Percentiles rank a stretch among this genome's conserved stretches.
Conservation (phyloP, 2,113 vertebrate genomes). For the Abramis brama region DNA sequence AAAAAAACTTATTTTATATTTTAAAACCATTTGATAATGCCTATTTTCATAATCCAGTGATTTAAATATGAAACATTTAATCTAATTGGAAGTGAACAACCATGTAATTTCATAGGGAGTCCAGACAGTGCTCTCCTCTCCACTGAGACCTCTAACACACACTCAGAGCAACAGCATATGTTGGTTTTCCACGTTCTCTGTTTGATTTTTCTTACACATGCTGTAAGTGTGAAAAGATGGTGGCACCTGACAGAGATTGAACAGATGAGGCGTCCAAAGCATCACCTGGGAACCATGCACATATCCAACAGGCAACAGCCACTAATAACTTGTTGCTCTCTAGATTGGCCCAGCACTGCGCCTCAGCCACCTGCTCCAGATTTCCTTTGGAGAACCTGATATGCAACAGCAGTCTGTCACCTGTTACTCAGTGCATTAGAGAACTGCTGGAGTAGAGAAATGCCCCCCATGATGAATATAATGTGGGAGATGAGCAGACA, state of each 20-base stretch:
- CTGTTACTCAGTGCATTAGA: background rate
- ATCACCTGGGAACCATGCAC: background rate
- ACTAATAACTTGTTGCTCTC: background rate
- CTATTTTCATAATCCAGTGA: no score
- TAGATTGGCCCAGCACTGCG: background rate
- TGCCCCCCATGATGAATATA: background rate
- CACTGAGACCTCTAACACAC: background rate
- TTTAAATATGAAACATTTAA: no score
- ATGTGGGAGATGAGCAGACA: background rate
- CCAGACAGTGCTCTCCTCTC: background rate
- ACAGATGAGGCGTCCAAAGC: background rate
- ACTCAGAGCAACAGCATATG: background rate
- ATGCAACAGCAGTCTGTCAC: background rate
- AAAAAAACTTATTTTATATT: no score
- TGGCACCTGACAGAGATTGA: background rate
- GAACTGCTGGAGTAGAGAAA: constrained; percentile 6
- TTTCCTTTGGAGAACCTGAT: background rate
- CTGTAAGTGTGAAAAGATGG: constrained; percentile 7
- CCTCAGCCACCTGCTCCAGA: background rate
- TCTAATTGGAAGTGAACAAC: no score
- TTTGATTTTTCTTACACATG: background rate
- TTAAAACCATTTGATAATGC: no score
- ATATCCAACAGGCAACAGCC: background rate
- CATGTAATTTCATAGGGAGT: background rate
- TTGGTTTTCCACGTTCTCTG: background rate